These are phyloP conservation scores for Orestias chungarensis DNA, from an alignment of 2,797 vertebrate genomes.

Conservation along the genomic window DNA sequence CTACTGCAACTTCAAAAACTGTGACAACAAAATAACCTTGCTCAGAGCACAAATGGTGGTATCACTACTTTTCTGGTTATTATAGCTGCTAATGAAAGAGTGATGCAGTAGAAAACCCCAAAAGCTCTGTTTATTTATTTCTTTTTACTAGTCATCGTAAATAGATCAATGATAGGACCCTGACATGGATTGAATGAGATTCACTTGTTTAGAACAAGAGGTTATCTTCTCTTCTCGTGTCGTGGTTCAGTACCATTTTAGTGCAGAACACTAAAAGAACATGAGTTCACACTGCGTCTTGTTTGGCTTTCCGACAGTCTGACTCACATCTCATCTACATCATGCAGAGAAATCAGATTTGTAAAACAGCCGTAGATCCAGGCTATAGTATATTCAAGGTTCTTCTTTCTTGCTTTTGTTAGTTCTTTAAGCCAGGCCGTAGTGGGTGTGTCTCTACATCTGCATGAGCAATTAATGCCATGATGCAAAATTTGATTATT, in stretches of 20 bases:
- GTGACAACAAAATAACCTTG: background rate
- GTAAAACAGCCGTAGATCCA: background rate
- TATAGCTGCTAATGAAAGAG: background rate
- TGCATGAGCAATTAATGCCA: background rate
- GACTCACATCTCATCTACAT: conserved; percentile 3
- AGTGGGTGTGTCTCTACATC: background rate
- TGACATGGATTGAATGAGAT: background rate
- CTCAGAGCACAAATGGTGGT: background rate
- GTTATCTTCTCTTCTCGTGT: too few species aligned
- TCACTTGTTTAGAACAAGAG: background rate
- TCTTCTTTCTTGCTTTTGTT: background rate
- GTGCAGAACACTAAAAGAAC: background rate
- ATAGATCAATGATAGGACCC: background rate
- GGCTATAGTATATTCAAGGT: background rate
- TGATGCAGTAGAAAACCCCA: background rate
- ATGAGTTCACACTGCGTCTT: background rate
- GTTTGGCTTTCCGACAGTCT: background rate
- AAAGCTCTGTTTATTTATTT: background rate
- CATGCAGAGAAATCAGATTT: background rate
- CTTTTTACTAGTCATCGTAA: background rate
- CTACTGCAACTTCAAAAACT: background rate
- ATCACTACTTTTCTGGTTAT: background rate
- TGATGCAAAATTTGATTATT: background rate
- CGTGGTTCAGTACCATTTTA: background rate
- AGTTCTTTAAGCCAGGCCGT: background rate